Evolutionary conservation across 2,888 invertebrate species (phyloP).

Genomic region (Itoplectis maculator): DNA sequence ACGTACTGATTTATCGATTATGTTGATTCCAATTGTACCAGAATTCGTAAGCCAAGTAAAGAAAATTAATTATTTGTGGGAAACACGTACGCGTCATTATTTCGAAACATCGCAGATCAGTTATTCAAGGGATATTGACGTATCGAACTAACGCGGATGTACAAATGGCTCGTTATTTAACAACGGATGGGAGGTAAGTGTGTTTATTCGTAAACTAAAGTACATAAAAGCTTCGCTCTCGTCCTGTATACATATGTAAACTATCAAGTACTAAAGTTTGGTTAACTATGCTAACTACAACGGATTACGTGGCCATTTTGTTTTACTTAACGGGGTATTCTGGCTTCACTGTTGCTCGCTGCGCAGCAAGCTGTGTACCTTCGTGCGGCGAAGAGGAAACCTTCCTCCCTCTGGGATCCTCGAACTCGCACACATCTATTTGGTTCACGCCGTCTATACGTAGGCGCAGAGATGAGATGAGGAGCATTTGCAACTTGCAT

Average conservation of each 20-base stretch:
- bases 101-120: not conserved
- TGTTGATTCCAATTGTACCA: slow-evolving; percentile 78
- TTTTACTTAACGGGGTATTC: slow-evolving; percentile 61
- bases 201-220: slow-evolving; percentile 34
- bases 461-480: slow-evolving; percentile 60
- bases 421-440: not conserved
- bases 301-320: slow-evolving; percentile 61
- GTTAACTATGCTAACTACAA: slow-evolving; percentile 49
- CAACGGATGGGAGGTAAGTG: slow-evolving; percentile 45
- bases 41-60: slow-evolving; percentile 78
- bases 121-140: not conserved
- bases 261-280: slow-evolving; percentile 54
- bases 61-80: slow-evolving; percentile 76
- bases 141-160: not conserved
- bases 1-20: slow-evolving; percentile 73
- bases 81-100: slow-evolving; percentile 37
- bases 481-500: slow-evolving; percentile 73
- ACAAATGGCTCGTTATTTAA: not conserved
- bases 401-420: slow-evolving; percentile 34
- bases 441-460: not conserved
- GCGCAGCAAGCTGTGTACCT: slow-evolving; percentile 32
- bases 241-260: slow-evolving; percentile 40
- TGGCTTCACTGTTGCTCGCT: slow-evolving; percentile 24
- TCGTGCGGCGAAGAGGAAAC: slow-evolving; percentile 54
- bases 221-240: slow-evolving; percentile 32